Percentiles rank a stretch among this genome's conserved stretches.
phyloP scores from a whole-genome alignment of 2,113 vertebrate species.

The Cavia aperea region DNA sequence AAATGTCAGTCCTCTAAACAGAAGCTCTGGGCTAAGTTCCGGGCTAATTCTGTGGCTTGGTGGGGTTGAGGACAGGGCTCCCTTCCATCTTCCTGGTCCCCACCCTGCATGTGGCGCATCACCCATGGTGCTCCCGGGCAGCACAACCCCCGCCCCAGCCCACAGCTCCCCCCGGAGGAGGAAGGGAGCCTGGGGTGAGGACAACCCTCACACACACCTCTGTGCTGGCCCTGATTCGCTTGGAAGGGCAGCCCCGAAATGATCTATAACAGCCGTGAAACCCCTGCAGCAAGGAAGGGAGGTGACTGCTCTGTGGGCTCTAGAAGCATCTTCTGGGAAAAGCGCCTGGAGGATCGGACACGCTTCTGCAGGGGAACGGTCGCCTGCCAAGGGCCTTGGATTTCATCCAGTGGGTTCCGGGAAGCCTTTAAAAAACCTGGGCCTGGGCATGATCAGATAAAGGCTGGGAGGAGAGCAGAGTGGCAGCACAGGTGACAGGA shows the following conservation, averaged over 20 bases:
- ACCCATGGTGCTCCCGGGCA: too few relatives aligned
- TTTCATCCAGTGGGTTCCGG: neutral
- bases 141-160: too few relatives aligned
- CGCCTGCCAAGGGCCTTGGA: neutral
- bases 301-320: neutral
- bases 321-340: neutral
- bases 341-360: neutral
- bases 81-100: neutral
- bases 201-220: neutral
- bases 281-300: neutral
- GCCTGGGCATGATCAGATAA: neutral
- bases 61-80: neutral
- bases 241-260: neutral
- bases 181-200: neutral
- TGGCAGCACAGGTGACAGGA: neutral
- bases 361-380: neutral
- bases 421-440: neutral
- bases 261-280: neutral
- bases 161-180: neutral
- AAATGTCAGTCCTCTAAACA: neutral
- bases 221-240: neutral
- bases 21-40: neutral
- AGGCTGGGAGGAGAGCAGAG: neutral
- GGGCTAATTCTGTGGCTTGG: neutral
- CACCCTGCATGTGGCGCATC: neutral